Percentiles rank a stretch among this genome's conserved stretches.
These are phyloP conservation scores for Ianthella basta DNA, from an alignment of 37 sponge, comb jelly and placozoan genomes.

Conservation along the genomic window DNA sequence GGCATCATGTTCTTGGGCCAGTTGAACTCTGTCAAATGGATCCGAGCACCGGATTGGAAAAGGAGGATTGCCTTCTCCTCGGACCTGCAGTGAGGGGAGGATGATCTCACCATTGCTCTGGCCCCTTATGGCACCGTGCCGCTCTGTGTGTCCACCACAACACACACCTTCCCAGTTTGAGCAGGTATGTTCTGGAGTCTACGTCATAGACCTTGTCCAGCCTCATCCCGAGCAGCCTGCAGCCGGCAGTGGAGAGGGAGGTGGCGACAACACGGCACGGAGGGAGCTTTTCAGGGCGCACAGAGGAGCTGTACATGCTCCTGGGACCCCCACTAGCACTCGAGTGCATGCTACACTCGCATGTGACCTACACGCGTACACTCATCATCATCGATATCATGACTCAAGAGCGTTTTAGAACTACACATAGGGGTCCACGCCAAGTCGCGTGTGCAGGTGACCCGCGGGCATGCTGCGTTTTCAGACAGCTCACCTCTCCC, in stretches of 20 bases:
- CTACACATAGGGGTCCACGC: too few relatives aligned
- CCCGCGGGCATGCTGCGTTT: too few relatives aligned
- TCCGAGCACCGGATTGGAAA: conserved; percentile 93
- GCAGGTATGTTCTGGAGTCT: conserved; percentile 93
- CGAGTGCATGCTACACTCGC: neutral
- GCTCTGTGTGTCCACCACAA: neutral
- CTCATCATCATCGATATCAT: too few relatives aligned
- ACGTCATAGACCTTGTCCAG: conserved; percentile 96
- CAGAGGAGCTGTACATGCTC: neutral
- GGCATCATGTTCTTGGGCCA: conserved; percentile 97
- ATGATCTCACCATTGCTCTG: too few relatives aligned
- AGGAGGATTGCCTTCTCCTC: conserved; percentile 85
- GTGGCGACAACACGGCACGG: neutral
- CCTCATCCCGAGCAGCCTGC: conserved; percentile 83
- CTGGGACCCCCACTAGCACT: neutral
- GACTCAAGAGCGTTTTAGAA: too few relatives aligned
- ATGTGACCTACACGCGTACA: too few relatives aligned
- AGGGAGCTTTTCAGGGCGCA: neutral
- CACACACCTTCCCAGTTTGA: conserved; percentile 85
- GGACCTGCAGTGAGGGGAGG: conserved; percentile 54
- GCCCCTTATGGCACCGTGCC: neutral
- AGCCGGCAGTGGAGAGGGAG: neutral
- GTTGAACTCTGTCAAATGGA: conserved; percentile 95
- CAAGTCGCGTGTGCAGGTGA: too few relatives aligned
- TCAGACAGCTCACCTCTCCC: conserved; percentile 42